Evolutionary conservation across 2,113 vertebrate genomes (phyloP), one percentile per base, ranked within the genome.

Genomic region (Drymodes brunneopygia): DNA sequence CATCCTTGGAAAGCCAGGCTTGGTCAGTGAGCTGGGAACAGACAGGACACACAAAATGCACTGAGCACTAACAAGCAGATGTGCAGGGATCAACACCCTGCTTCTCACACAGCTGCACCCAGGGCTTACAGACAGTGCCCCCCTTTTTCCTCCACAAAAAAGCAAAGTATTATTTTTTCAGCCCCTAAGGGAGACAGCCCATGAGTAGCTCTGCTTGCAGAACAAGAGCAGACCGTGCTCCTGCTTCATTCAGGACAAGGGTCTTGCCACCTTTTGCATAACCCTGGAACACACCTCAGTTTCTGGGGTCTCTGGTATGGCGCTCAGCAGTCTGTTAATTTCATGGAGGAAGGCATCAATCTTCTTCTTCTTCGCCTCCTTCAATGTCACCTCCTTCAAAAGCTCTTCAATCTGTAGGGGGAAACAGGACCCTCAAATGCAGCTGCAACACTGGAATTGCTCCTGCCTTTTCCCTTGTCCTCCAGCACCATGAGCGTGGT

Each of bases 351-450:
- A 99, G 12, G 95, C 74, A 91, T 99, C 98, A 3, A 99, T 99
- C 73, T 96, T 97, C 50, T 96, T 97, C 80, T 98, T 99, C 95
- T 98, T 99, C 0, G 97, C 98, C 65, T 99, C 99, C 91, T 99
- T 99, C 90, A 99, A 70, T 8, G 88, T 97, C 56, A 99, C 98
- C 96, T 99, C 99, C 93, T 99, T 99, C 61, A 99, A 96, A 78
- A 99, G 98, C 91, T 99, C 99, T 66, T 99, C 98, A 2, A 99
- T 98, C 99, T 99, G 97, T 29, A 88, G 40, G 19, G 19, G 27
- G 2, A 86, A 93, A 80, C 5, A 10, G 9, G 19, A 81, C 15
- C 12, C 17, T 9, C 11, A 94, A 62, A 61, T 21, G 6, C 27
- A 79, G 45, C 10, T 69, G 15, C 6, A 57, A 62, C 7, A 42